Percentiles rank a stretch among this genome's conserved stretches.
phyloP scores from a whole-genome alignment of 2,888 invertebrate species.

The Parnassius apollo region DNA sequence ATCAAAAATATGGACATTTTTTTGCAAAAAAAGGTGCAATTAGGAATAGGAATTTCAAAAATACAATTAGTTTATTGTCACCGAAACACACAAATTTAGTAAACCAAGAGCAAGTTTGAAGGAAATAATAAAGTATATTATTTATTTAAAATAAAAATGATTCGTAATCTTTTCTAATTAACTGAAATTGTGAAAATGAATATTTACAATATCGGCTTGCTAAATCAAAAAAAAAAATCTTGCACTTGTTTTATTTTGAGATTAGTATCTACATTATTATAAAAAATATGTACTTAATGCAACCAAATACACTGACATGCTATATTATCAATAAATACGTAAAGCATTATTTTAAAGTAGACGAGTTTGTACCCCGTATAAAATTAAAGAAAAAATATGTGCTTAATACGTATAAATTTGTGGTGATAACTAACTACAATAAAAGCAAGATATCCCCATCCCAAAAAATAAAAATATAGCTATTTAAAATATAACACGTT shows the following conservation, averaged over 20 bases:
- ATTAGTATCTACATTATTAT: constrained; percentile 54
- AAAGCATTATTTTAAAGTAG: constrained; percentile 21
- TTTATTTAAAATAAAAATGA: too few relatives aligned
- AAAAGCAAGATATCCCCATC: constrained; percentile 42
- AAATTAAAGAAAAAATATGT: constrained; percentile 5
- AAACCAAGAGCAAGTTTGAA: constrained; percentile 64
- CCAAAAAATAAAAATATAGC: constrained; percentile 38
- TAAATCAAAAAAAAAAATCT: constrained; percentile 36
- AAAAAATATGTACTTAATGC: constrained; percentile 48
- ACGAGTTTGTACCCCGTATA: constrained; percentile 4
- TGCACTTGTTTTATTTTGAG: constrained; percentile 60
- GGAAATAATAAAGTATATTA: too few relatives aligned
- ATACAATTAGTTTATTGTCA: constrained; percentile 75
- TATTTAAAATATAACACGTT: constrained; percentile 39
- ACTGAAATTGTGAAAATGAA: not conserved
- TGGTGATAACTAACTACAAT: constrained; percentile 33
- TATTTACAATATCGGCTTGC: constrained; percentile 9
- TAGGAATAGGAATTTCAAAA: constrained; percentile 71
- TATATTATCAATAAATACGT: constrained; percentile 43
- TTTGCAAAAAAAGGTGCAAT: constrained; percentile 66
- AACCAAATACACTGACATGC: constrained; percentile 65
- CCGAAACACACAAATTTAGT: constrained; percentile 58
- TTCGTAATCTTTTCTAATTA: too few relatives aligned
- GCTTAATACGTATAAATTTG: constrained; percentile 24
- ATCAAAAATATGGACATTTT: constrained; percentile 48